Conservation (phyloP, 2,888 invertebrate genomes). For the Drosophila affinis region DNA sequence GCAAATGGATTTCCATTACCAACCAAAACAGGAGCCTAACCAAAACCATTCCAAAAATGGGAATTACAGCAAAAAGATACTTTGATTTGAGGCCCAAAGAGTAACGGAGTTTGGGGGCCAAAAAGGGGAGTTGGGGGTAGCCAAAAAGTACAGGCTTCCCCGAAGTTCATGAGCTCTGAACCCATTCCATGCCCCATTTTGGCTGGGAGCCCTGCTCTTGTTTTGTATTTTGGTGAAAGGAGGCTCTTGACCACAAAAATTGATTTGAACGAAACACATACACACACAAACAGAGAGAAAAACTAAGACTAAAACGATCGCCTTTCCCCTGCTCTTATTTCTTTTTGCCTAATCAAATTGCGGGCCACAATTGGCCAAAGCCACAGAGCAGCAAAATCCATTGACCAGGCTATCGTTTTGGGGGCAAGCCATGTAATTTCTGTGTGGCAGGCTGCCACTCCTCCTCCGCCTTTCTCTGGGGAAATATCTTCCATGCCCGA, state of each 20-base stretch:
- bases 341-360: slow-evolving; percentile 55
- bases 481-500: background rate
- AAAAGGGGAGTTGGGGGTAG: background rate
- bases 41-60: background rate
- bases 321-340: slow-evolving; percentile 22
- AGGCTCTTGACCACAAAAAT: slow-evolving; percentile 49
- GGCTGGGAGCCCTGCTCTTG: background rate
- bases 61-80: slow-evolving; percentile 2
- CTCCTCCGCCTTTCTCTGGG: background rate
- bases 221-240: slow-evolving; percentile 34
- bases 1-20: background rate
- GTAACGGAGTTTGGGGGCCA: slow-evolving; percentile 16
- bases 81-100: slow-evolving; percentile 21
- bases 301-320: slow-evolving; percentile 29
- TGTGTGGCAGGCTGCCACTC: background rate
- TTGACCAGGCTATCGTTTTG: slow-evolving; percentile 21
- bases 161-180: slow-evolving; percentile 40
- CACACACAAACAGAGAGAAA: slow-evolving; percentile 5
- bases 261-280: slow-evolving; percentile 40
- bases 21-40: slow-evolving; percentile 1
- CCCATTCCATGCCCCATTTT: slow-evolving; percentile 14
- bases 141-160: too few relatives aligned
- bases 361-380: slow-evolving; percentile 61
- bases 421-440: slow-evolving; percentile 27
- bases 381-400: slow-evolving; percentile 18